A percentile compares a stretch with the other conserved stretches of the same genome.
Conservation (phyloP, 2,888 invertebrate genomes). For the Netelia inedita region DNA sequence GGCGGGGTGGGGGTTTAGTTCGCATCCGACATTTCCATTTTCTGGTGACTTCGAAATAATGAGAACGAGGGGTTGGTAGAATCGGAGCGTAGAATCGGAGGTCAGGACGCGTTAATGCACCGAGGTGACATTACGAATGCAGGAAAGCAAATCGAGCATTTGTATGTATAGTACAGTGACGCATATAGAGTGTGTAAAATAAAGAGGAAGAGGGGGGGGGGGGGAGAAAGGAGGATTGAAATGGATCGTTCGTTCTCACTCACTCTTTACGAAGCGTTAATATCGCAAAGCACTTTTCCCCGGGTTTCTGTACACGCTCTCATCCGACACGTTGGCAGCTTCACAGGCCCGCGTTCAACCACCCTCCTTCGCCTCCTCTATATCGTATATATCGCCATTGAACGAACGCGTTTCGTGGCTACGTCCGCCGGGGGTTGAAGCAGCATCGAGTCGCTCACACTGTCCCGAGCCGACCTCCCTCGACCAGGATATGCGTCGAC, state of each 20-base stretch:
- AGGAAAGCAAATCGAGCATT: conserved; percentile 60
- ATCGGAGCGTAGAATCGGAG: background rate
- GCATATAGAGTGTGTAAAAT: conserved; percentile 6
- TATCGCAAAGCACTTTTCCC: conserved; percentile 61
- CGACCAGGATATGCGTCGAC: background rate
- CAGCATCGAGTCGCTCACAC: background rate
- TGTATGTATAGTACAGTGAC: conserved; percentile 10
- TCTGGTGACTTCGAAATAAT: conserved; percentile 55
- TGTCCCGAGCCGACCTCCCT: background rate
- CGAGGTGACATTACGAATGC: conserved; percentile 58
- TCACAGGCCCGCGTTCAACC: background rate
- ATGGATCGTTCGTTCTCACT: conserved; percentile 42
- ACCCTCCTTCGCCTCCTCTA: no score
- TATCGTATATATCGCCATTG: background rate
- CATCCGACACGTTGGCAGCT: conserved; percentile 57
- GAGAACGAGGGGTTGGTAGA: conserved; percentile 39
- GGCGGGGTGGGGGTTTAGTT: conserved; percentile 21
- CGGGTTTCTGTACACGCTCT: conserved; percentile 32
- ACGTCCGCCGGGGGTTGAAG: conserved; percentile 6
- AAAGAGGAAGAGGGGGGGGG: background rate
- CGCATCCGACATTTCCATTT: conserved; percentile 65
- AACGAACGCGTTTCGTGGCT: conserved; percentile 10
- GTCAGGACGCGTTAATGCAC: conserved; percentile 41
- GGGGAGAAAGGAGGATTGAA: conserved; percentile 17
- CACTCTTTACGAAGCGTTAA: conserved; percentile 60